phyloP scores from a whole-genome alignment of 2,888 invertebrate species.

The Microctonus aethiopoides region DNA sequence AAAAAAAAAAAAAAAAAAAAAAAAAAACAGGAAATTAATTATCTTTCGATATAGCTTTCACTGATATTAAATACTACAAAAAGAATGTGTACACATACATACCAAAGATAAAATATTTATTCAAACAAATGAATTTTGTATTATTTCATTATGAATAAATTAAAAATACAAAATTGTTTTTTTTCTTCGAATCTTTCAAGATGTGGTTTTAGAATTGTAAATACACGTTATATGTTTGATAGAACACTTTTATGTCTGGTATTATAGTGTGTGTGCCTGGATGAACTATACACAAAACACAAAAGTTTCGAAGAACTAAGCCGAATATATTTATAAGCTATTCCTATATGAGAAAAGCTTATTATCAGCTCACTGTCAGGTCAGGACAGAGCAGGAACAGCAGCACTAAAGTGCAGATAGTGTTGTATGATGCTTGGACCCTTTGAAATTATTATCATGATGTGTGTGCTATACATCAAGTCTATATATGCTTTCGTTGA shows the following conservation, averaged over 20 bases:
- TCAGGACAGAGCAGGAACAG: background rate
- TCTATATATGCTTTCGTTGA: background rate
- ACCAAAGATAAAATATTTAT: too few relatives aligned
- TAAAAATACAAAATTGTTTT: slow-evolving; percentile 7
- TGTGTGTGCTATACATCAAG: background rate
- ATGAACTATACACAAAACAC: background rate
- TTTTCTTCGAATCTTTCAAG: too few relatives aligned
- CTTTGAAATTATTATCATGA: background rate
- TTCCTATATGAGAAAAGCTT: slow-evolving; percentile 41
- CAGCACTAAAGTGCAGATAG: background rate
- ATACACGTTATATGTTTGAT: slow-evolving; percentile 3
- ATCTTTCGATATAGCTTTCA: slow-evolving; percentile 8
- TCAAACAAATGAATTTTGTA: too few relatives aligned
- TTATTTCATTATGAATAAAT: too few relatives aligned
- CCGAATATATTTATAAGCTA: slow-evolving; percentile 18
- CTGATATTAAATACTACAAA: slow-evolving; percentile 16
- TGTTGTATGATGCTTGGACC: background rate
- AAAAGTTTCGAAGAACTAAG: slow-evolving; percentile 38
- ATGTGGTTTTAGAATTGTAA: background rate
- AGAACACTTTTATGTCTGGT: slow-evolving; percentile 15
- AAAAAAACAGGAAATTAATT: slow-evolving; percentile 16
- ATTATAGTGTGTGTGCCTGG: background rate
- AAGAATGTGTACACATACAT: slow-evolving; percentile 27
- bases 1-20: slow-evolving; percentile 19
- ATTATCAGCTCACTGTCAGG: slow-evolving; percentile 47